Conservation (phyloP, 2,888 invertebrate genomes). For the Perdita meconis region DNA sequence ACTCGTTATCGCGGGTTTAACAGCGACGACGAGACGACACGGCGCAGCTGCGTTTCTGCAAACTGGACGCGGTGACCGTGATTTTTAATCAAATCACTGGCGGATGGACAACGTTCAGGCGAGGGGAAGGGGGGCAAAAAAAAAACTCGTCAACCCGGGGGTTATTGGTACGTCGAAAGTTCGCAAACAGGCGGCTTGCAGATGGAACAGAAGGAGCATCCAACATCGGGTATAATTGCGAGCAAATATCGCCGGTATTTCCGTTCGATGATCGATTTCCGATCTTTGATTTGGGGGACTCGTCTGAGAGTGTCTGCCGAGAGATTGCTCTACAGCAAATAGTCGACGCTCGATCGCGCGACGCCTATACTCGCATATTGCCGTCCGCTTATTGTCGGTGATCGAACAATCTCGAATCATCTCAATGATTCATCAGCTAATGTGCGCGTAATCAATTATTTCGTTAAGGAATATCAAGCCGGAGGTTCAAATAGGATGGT, state of each 20-base stretch:
- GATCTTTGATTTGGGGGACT: constrained; percentile 69
- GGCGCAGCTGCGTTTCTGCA: background rate
- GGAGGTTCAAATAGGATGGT: constrained; percentile 13
- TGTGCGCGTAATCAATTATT: constrained; percentile 21
- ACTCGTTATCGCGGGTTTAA: constrained; percentile 39
- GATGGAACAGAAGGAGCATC: background rate
- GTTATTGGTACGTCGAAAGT: constrained; percentile 32
- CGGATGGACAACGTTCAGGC: background rate
- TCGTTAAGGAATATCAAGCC: constrained; percentile 29
- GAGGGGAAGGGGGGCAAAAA: background rate
- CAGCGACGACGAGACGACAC: constrained; percentile 42
- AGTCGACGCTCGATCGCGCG: constrained; percentile 57
- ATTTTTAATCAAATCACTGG: constrained; percentile 58
- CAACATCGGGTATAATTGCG: constrained; percentile 63
- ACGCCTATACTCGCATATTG: constrained; percentile 52
- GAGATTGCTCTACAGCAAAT: constrained; percentile 60
- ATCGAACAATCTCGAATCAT: constrained; percentile 65
- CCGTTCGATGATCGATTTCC: constrained; percentile 65
- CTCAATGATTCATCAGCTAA: constrained; percentile 60
- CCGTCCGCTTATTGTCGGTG: constrained; percentile 58
- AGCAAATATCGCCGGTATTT: constrained; percentile 63
- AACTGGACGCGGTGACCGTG: constrained; percentile 19
- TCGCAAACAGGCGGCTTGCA: constrained; percentile 46
- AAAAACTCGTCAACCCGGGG: background rate
- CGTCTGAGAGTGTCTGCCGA: constrained; percentile 45